phyloP scores from a whole-genome alignment of 1,140 invertebrate species.

The Trachymyrmex cornetzi region DNA sequence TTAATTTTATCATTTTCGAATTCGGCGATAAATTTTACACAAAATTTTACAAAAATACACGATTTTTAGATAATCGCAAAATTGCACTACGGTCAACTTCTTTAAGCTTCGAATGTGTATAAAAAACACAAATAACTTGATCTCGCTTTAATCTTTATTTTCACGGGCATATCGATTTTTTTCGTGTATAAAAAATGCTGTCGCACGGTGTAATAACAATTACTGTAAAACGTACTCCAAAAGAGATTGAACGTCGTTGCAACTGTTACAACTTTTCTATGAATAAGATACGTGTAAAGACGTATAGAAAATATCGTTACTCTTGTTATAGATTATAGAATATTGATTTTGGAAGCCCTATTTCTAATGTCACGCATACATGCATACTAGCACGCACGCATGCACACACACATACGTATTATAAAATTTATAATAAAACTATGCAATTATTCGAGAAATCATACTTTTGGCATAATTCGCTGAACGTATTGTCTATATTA shows the following conservation, averaged over 20 bases:
- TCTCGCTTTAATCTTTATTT: too few relatives aligned
- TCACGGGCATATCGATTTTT: too few relatives aligned
- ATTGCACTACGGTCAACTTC: too few relatives aligned
- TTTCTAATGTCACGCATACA: background rate
- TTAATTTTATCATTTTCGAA: too few relatives aligned
- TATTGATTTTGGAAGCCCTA: constrained; percentile 71
- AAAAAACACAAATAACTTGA: too few relatives aligned
- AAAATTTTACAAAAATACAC: too few relatives aligned
- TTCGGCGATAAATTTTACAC: too few relatives aligned
- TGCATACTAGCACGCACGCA: background rate
- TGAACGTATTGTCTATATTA: constrained; percentile 37
- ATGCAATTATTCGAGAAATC: constrained; percentile 18
- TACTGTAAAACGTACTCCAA: constrained; percentile 67
- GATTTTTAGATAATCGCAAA: too few relatives aligned
- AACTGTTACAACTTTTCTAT: constrained; percentile 30
- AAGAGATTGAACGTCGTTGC: constrained; percentile 66
- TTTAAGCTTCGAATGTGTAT: too few relatives aligned
- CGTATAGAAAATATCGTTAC: constrained; percentile 71
- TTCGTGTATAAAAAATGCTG: too few relatives aligned
- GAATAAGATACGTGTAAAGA: constrained; percentile 65
- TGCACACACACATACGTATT: background rate
- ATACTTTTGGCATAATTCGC: constrained; percentile 24
- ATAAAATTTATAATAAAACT: constrained; percentile 28
- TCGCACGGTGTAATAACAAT: background rate
- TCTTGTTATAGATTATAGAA: constrained; percentile 4